Evolutionary conservation across 1,140 invertebrate genomes (phyloP).

Genomic region (Aradophagus sp.): DNA sequence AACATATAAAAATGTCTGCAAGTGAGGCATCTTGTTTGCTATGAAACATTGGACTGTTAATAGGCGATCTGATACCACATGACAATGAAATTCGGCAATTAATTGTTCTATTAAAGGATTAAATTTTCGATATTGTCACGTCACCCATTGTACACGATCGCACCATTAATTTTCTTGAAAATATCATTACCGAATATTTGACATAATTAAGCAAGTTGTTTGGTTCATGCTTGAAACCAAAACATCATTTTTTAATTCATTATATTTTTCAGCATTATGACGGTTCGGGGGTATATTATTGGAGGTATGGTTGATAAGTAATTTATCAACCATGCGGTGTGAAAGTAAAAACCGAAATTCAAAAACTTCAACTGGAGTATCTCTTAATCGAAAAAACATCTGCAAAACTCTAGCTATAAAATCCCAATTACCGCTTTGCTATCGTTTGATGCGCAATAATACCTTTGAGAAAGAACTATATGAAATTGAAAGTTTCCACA

Average conservation of each 20-base stretch:
- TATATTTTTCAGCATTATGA: slow-evolving; percentile 1
- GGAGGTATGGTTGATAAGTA: too few species aligned
- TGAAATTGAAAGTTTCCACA: slow-evolving; percentile 1
- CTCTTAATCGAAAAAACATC: slow-evolving; percentile 5
- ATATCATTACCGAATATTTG: slow-evolving; percentile 15
- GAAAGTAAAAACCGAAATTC: slow-evolving; percentile 21
- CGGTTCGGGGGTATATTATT: slow-evolving; percentile 21
- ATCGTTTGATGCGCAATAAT: slow-evolving; percentile 10
- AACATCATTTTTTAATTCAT: slow-evolving; percentile 21
- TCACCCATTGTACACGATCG: not conserved
- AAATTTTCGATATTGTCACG: slow-evolving; percentile 21
- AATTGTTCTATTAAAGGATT: slow-evolving; percentile 24
- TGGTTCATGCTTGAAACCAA: slow-evolving; percentile 15
- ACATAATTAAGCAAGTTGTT: slow-evolving; percentile 5
- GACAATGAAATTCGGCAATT: slow-evolving; percentile 11
- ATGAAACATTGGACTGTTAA: slow-evolving; percentile 27
- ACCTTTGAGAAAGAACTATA: slow-evolving; percentile 1
- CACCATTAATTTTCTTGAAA: slow-evolving; percentile 8
- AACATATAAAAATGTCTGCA: slow-evolving; percentile 39
- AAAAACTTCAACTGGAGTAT: not conserved
- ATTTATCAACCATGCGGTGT: slow-evolving; percentile 22
- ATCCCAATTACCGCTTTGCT: too few species aligned
- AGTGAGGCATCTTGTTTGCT: slow-evolving; percentile 21
- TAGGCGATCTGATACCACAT: slow-evolving; percentile 23
- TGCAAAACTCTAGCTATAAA: slow-evolving; percentile 16